Conservation (phyloP, 1,140 invertebrate species). For the Drosophila arawakana region DNA sequence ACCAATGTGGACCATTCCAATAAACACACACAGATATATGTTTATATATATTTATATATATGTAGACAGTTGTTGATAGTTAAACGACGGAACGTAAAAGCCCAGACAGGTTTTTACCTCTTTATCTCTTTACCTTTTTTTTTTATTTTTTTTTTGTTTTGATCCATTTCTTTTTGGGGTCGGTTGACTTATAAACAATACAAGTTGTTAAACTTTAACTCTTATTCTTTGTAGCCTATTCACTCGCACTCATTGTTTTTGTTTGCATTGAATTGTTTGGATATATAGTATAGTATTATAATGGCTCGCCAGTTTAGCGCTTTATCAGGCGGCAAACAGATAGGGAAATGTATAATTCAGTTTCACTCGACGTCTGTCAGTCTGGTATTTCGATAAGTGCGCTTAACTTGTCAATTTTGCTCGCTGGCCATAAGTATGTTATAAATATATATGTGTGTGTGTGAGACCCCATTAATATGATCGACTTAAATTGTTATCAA, state of each 20-base stretch:
- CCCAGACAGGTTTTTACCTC: constrained; percentile 40
- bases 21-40: constrained; percentile 8
- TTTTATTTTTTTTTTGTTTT: constrained; percentile 37
- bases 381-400: constrained; percentile 42
- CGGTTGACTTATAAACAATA: constrained; percentile 37
- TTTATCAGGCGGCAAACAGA: constrained; percentile 14
- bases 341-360: constrained; percentile 34
- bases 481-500: constrained; percentile 11
- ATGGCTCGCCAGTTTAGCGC: not conserved
- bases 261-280: constrained; percentile 35
- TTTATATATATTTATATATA: constrained; percentile 14
- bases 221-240: constrained; percentile 6
- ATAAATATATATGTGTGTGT: not conserved
- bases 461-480: constrained; percentile 4
- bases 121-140: constrained; percentile 18
- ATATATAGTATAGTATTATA: not conserved
- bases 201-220: constrained; percentile 32
- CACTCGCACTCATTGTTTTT: not conserved
- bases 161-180: constrained; percentile 53
- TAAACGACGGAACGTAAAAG: constrained; percentile 26
- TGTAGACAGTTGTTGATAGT: constrained; percentile 29
- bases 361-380: constrained; percentile 42
- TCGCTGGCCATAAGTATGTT: not conserved
- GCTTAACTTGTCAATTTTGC: constrained; percentile 41
- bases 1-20: constrained; percentile 16